Conservation (phyloP, 1,140 invertebrate genomes). For the Brachionus sp. region DNA sequence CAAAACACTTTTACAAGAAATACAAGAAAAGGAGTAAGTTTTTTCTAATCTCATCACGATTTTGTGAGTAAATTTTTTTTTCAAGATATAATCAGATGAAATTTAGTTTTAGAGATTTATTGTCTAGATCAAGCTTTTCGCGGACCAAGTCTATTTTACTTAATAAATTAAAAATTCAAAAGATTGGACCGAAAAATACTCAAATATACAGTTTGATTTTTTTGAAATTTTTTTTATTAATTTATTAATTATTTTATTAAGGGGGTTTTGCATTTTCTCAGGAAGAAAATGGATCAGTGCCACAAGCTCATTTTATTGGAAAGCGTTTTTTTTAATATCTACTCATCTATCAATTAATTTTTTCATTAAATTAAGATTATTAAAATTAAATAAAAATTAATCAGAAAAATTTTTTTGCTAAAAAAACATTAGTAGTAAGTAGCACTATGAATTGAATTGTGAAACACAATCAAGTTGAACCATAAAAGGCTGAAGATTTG, state of each 20-base stretch:
- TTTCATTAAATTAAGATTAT: neutral
- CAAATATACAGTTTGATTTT: conserved; percentile 49
- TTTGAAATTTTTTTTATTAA: neutral
- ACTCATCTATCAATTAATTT: neutral
- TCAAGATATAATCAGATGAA: conserved; percentile 32
- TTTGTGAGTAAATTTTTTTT: conserved; percentile 67
- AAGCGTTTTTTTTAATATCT: neutral
- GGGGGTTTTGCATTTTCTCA: conserved; percentile 93
- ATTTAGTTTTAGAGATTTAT: neutral
- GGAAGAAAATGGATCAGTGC: conserved; percentile 90
- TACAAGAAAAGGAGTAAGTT: conserved; percentile 76
- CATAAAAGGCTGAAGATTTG: too few relatives aligned
- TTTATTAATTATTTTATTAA: neutral
- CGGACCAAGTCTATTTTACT: neutral
- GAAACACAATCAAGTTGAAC: too few relatives aligned
- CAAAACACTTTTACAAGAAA: conserved; percentile 79
- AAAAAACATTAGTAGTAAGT: too few relatives aligned
- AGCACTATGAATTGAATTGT: too few relatives aligned
- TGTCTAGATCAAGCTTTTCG: neutral
- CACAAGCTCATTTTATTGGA: conserved; percentile 66
- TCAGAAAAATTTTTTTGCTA: too few relatives aligned
- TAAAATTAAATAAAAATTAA: too few relatives aligned
- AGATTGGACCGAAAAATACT: conserved; percentile 24
- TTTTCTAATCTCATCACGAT: neutral
- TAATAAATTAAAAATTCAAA: neutral